These are phyloP conservation scores for Cryptocephalus moraei DNA, from an alignment of 2,888 invertebrate genomes.

Conservation along the genomic window DNA sequence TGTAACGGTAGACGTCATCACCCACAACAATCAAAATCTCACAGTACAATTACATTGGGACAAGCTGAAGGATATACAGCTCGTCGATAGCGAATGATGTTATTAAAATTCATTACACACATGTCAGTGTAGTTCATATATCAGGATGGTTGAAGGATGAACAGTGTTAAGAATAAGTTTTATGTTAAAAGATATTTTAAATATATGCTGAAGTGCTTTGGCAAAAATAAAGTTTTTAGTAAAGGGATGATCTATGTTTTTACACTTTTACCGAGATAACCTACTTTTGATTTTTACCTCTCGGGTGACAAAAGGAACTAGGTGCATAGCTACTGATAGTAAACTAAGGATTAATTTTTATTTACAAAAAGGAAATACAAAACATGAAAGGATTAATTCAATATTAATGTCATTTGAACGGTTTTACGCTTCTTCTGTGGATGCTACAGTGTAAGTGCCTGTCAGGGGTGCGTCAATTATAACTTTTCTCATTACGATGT, in stretches of 20 bases:
- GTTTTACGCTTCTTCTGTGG: constrained; percentile 8
- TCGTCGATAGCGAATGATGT: constrained; percentile 30
- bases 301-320: no score
- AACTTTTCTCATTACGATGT: constrained; percentile 56
- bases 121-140: constrained; percentile 1
- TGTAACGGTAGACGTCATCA: constrained; percentile 29
- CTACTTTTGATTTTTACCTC: no score
- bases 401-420: no score
- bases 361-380: neutral
- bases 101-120: neutral
- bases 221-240: no score
- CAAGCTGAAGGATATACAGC: constrained; percentile 29
- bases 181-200: no score
- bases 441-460: constrained; percentile 22
- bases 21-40: constrained; percentile 30
- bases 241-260: no score
- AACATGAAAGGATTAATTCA: no score
- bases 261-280: no score
- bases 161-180: no score
- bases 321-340: no score
- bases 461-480: constrained; percentile 48
- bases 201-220: no score
- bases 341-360: no score
- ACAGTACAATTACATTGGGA: constrained; percentile 34
- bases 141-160: neutral